A percentile compares a stretch with the other conserved stretches of the same genome.
Evolutionary conservation across 2,888 invertebrate species (phyloP).

Genomic region (Scaptomyza parva): DNA sequence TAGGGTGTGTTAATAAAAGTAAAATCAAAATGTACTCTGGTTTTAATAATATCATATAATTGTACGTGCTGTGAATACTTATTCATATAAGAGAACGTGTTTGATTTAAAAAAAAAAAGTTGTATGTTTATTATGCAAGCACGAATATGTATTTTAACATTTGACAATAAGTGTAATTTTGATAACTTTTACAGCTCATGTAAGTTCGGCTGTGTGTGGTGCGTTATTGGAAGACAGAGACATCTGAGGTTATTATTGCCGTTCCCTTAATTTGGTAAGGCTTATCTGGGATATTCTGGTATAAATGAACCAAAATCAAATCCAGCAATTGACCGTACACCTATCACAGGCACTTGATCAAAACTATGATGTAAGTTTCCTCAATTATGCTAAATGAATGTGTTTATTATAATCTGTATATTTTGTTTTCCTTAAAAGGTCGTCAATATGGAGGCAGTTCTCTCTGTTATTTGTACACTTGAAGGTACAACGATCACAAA

Average conservation of each 20-base stretch:
- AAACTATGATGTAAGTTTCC: conserved; percentile 97
- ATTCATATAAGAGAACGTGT: not conserved
- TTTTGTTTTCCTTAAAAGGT: conserved; percentile 87
- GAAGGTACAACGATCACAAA: conserved; percentile 90
- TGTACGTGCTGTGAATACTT: not conserved
- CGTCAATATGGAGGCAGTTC: conserved; percentile 96
- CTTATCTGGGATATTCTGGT: conserved; percentile 28
- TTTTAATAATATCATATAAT: not conserved
- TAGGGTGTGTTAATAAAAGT: not conserved
- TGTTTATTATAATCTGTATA: not conserved
- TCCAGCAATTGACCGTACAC: conserved; percentile 96
- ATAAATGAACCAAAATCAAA: conserved; percentile 91
- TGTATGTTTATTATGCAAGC: no score
- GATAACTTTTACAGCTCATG: conserved; percentile 34
- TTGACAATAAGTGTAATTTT: not conserved
- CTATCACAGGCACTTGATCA: conserved; percentile 98
- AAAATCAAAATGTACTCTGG: not conserved
- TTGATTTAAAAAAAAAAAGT: not conserved
- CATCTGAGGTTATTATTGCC: not conserved
- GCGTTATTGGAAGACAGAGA: conserved; percentile 1
- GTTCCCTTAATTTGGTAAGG: conserved; percentile 4
- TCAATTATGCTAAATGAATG: not conserved
- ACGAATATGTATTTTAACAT: no score
- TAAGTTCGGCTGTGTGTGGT: conserved; percentile 10
- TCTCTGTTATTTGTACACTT: conserved; percentile 96